phyloP scores from a whole-genome alignment of 2,888 invertebrate genomes.

The Syritta pipiens region DNA sequence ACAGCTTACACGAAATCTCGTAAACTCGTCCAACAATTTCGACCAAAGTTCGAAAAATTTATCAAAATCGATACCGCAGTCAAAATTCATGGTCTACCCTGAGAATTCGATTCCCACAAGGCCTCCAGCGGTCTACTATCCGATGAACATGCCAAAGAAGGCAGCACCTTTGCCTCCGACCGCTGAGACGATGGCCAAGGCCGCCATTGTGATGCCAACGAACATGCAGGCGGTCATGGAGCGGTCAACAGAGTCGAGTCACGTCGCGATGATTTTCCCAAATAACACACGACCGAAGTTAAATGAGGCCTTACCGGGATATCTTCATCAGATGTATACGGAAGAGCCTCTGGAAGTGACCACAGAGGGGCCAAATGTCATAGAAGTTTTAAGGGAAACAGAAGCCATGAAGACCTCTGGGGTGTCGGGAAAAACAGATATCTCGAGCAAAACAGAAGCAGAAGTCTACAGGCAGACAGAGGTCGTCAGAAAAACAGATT shows the following conservation, averaged over 20 bases:
- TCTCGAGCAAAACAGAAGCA: too few species aligned
- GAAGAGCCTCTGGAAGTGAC: background rate
- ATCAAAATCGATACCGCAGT: background rate
- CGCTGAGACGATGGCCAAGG: background rate
- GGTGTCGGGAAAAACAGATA: too few species aligned
- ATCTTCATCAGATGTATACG: constrained; percentile 35
- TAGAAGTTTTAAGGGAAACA: too few species aligned
- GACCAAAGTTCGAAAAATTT: background rate
- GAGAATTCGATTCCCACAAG: background rate
- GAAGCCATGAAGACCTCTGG: background rate
- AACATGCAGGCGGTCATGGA: constrained; percentile 8
- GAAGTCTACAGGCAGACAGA: background rate
- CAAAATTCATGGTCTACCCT: background rate
- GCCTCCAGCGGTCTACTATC: constrained; percentile 38
- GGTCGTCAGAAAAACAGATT: too few species aligned
- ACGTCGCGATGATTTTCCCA: constrained; percentile 49
- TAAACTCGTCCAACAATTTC: background rate
- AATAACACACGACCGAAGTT: constrained; percentile 29
- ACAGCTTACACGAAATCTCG: background rate
- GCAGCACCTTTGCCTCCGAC: too few species aligned
- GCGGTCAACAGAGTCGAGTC: background rate
- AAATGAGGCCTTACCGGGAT: constrained; percentile 40
- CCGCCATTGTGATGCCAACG: constrained; percentile 36
- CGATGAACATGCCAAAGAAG: constrained; percentile 16
- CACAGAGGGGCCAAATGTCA: too few species aligned